Evolutionary conservation across 2,888 invertebrate genomes (phyloP).

Genomic region (Tolmerus cingulatus): DNA sequence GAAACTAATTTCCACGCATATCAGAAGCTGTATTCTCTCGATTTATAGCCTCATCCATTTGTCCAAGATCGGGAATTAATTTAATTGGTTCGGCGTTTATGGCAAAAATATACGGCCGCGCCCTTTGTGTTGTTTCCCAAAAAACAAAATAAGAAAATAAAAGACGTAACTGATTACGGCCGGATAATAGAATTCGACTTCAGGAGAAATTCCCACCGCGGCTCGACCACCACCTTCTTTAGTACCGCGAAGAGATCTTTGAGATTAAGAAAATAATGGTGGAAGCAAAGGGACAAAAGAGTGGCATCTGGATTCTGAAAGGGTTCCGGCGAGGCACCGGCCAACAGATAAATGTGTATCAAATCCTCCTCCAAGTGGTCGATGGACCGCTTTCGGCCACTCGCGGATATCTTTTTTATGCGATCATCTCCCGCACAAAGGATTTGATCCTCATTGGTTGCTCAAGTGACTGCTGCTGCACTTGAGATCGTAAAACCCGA

Average conservation of each 20-base stretch:
- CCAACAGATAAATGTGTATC: constrained; percentile 18
- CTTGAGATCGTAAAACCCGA: constrained; percentile 36
- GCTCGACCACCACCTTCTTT: constrained; percentile 1
- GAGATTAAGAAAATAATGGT: background rate
- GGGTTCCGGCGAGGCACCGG: background rate
- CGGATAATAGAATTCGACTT: constrained; percentile 20
- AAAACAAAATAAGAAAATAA: background rate
- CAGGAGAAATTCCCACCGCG: constrained; percentile 1
- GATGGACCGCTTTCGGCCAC: background rate
- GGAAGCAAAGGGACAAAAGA: constrained; percentile 21
- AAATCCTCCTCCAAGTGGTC: constrained; percentile 17
- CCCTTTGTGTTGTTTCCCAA: background rate
- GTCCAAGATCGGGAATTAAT: constrained; percentile 28
- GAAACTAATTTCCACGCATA: constrained; percentile 40
- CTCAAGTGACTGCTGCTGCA: constrained; percentile 35
- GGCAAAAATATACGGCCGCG: constrained; percentile 1
- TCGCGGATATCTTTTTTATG: constrained; percentile 28
- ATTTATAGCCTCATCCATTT: constrained; percentile 29
- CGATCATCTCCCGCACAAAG: background rate
- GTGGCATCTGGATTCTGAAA: constrained; percentile 16
- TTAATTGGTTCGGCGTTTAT: constrained; percentile 39
- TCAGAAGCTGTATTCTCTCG: constrained; percentile 21
- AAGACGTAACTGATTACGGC: background rate
- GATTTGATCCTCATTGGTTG: constrained; percentile 25
- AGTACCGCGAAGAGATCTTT: background rate